Evolutionary conservation across 2,113 vertebrate species (phyloP), one percentile per base, ranked within the genome.

Genomic region (western clawed frog (Xenopus tropicalis)): DNA sequence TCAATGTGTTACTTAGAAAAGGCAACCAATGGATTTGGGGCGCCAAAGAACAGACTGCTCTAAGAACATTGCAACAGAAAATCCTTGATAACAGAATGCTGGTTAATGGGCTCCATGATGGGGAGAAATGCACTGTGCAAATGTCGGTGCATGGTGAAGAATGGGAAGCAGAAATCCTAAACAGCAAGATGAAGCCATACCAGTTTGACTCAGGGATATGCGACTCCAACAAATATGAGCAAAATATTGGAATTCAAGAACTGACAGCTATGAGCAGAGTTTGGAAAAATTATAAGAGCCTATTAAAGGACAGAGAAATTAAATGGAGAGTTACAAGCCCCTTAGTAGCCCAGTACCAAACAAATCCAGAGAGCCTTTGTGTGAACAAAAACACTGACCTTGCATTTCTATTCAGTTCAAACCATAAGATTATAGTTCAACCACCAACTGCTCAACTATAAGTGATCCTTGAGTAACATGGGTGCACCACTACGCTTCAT

Each of bases 141-240:
- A 24, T 74, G 37, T 67, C 14, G 17, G 23, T 48, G 3, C 43
- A 21, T 0, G 23, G 67, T 13, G 43, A 19, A 16, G 19, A 14
- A 9, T 74, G 72, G 72, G 67, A 61, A 54, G 72, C 65, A 1
- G 22, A 61, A 22, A 61, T 74, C 43, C 12, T 68, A 8, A 68
- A 74, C 13, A 52, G 56, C 19, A 14, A 14, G 13, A 21, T 19
- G 24, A 74, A 68, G 16, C 42, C 23, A 24, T 74, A 61, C 8
- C 11, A 14, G 0, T 51, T 10, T 24, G 22, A 1, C 3, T 54
- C 61, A 2, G 65, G 65, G 21, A 13, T 46, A 24, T 17, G 66
- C 11, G 1, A 5, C 19, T 17, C 13, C 20, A 20, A n/a, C 3
- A 58, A 51, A 42, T 51, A 16, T 0, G 11, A 22, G 16, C 13